These are phyloP conservation scores for Lasioglossum villosulum DNA, from an alignment of 2,888 invertebrate genomes.

Conservation along the genomic window DNA sequence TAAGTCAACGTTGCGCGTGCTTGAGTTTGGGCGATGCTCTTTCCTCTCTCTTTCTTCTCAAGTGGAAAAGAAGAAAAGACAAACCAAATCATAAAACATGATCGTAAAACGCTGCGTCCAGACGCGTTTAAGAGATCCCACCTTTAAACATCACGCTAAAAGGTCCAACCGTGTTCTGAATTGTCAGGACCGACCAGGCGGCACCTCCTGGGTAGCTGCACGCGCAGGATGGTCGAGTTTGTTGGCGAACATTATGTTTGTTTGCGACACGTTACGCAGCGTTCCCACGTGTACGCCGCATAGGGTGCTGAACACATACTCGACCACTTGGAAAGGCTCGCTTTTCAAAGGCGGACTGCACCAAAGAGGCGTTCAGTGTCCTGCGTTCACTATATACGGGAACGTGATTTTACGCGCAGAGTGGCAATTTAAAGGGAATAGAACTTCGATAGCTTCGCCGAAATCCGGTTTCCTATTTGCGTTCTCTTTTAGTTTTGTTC, in stretches of 20 bases:
- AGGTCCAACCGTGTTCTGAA: constrained; percentile 14
- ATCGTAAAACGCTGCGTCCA: no score
- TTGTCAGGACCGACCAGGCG: constrained; percentile 20
- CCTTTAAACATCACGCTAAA: constrained; percentile 29
- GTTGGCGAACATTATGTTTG: constrained; percentile 20
- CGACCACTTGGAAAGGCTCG: not conserved
- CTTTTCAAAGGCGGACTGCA: not conserved
- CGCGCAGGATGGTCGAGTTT: not conserved
- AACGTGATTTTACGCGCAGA: constrained; percentile 7
- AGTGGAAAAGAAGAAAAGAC: no score
- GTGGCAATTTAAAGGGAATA: constrained; percentile 9
- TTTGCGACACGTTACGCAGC: not conserved
- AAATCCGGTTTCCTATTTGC: constrained; percentile 2
- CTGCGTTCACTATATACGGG: not conserved
- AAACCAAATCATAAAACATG: no score
- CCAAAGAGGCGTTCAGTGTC: not conserved
- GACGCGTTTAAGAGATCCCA: no score
- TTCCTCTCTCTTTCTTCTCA: no score
- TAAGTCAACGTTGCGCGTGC: no score
- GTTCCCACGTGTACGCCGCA: not conserved
- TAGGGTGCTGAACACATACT: not conserved
- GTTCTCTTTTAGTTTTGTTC: not conserved
- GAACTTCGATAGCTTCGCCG: not conserved
- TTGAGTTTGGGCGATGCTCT: no score
- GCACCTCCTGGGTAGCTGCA: not conserved